Evolutionary conservation across 37 sponge, comb jelly and placozoan species (phyloP).

Genomic region (Agelas oroides): DNA sequence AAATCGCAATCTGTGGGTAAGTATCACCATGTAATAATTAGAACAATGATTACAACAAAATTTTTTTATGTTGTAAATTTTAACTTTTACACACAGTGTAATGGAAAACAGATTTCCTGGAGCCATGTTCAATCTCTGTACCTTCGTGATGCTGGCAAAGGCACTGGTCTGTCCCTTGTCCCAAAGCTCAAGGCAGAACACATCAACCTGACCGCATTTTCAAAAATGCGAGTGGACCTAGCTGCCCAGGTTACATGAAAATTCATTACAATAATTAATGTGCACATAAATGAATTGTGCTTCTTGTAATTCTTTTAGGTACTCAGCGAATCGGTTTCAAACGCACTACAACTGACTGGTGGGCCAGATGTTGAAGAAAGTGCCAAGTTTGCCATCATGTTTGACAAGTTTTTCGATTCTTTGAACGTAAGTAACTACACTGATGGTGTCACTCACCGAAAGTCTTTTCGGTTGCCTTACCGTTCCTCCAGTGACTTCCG

Average conservation of each 20-base stretch:
- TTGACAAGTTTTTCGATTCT: slow-evolving; percentile 9
- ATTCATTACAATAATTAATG: too few species aligned
- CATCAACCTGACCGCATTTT: neutral
- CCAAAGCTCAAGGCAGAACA: slow-evolving; percentile 4
- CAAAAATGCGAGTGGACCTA: neutral
- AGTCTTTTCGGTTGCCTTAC: neutral
- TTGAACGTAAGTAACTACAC: slow-evolving; percentile 4
- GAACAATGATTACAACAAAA: too few species aligned
- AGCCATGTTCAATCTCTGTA: slow-evolving; percentile 29
- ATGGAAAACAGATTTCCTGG: slow-evolving; percentile 15
- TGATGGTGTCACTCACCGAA: neutral
- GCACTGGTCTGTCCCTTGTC: neutral
- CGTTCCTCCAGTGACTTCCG: too few species aligned
- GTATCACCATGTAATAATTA: neutral
- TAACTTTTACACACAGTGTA: too few species aligned
- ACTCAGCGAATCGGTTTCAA: neutral
- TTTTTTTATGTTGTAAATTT: neutral
- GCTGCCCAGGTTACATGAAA: slow-evolving; percentile 5
- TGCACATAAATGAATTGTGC: too few species aligned
- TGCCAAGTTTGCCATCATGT: neutral
- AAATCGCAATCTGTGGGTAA: neutral
- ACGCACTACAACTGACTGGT: neutral
- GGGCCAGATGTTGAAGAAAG: neutral
- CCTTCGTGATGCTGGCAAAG: neutral
- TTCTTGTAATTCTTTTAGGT: neutral